Evolutionary conservation across 2,797 vertebrate genomes (phyloP).

Genomic region (Chelmon rostratus): DNA sequence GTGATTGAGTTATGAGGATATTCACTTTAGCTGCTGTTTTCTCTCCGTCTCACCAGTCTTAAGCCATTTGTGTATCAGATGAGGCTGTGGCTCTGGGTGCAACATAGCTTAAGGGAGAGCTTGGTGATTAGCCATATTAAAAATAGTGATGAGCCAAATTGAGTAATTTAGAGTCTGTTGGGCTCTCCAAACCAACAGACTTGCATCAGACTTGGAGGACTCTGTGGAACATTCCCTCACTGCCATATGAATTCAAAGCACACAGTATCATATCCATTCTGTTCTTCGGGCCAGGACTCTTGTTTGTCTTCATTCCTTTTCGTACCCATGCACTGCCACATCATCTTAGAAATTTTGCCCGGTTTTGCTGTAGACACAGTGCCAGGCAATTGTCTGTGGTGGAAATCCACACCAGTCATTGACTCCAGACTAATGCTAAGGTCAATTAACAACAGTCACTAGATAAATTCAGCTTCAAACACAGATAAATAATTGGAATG

Average conservation of each 20-base stretch:
- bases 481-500: constrained; percentile 61
- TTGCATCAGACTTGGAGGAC: constrained; percentile 60
- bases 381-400: constrained; percentile 54
- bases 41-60: constrained; percentile 24
- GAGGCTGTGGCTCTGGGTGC: constrained; percentile 38
- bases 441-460: constrained; percentile 61
- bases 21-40: constrained; percentile 52
- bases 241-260: constrained; percentile 50
- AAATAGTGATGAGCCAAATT: constrained; percentile 53
- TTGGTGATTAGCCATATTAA: constrained; percentile 60
- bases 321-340: constrained; percentile 6
- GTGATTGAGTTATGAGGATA: constrained; percentile 63
- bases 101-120: constrained; percentile 43
- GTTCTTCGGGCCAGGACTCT: constrained; percentile 17
- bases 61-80: constrained; percentile 45
- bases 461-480: constrained; percentile 70
- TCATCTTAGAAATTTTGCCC: constrained; percentile 14
- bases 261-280: constrained; percentile 30
- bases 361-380: constrained; percentile 36
- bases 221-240: constrained; percentile 53
- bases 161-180: constrained; percentile 51
- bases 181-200: constrained; percentile 37
- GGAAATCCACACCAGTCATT: constrained; percentile 46
- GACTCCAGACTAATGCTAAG: constrained; percentile 65
- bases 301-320: constrained; percentile 39